Evolutionary conservation across 2,797 vertebrate species (phyloP).

Genomic region (Pampus argenteus): DNA sequence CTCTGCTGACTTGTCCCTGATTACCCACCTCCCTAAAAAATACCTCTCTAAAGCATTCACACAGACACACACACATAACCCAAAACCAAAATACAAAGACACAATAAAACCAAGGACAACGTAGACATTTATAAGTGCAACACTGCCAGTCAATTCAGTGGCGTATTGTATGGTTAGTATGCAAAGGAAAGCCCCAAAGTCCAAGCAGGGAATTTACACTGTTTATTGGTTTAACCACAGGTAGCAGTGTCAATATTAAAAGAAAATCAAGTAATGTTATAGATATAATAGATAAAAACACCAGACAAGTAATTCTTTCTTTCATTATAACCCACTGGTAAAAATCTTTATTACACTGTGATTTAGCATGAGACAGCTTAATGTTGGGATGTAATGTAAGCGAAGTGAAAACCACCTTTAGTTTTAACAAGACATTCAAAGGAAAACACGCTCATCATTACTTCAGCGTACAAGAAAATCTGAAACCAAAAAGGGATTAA

Average conservation of each 20-base stretch:
- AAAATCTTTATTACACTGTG: slow-evolving; percentile 16
- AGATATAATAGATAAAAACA: slow-evolving; percentile 60
- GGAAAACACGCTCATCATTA: slow-evolving; percentile 6
- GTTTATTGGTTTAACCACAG: slow-evolving; percentile 76
- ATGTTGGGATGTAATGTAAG: background rate
- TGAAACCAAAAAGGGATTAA: background rate
- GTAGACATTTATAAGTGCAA: too few relatives aligned
- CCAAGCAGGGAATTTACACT: slow-evolving; percentile 49
- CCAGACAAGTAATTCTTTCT: slow-evolving; percentile 16
- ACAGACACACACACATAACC: too few relatives aligned
- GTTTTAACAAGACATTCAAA: slow-evolving; percentile 26
- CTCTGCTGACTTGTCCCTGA: too few relatives aligned
- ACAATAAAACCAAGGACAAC: too few relatives aligned
- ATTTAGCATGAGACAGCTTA: background rate
- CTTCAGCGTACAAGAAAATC: slow-evolving; percentile 4
- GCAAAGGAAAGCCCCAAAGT: slow-evolving; percentile 27
- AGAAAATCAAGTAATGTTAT: slow-evolving; percentile 64
- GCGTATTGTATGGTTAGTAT: slow-evolving; percentile 15
- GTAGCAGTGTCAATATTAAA: slow-evolving; percentile 56
- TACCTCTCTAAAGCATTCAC: too few relatives aligned
- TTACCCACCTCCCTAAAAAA: too few relatives aligned
- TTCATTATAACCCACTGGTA: slow-evolving; percentile 38
- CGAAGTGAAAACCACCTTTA: background rate
- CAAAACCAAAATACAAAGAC: too few relatives aligned
- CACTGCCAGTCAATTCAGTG: background rate